Conservation (phyloP, 2,113 vertebrate species). For the Pseudopipra pipra region DNA sequence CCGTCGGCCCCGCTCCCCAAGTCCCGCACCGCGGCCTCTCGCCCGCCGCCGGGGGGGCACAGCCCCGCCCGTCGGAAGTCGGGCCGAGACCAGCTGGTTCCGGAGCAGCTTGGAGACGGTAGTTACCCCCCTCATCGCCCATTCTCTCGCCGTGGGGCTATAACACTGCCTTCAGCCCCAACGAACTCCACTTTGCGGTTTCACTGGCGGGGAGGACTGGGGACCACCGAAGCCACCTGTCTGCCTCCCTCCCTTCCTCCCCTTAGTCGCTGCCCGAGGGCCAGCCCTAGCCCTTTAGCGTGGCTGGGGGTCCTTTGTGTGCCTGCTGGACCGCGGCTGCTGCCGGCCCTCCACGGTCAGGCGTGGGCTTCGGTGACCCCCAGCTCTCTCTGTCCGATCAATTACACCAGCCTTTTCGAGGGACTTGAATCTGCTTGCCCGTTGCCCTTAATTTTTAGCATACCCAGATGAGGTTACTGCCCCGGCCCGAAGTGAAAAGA, state of each 20-base stretch:
- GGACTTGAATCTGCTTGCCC: not conserved
- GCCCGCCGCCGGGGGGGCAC: not conserved
- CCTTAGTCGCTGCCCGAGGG: not conserved
- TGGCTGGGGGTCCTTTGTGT: conserved; percentile 31
- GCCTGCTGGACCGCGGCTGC: not conserved
- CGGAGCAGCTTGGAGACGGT: not conserved
- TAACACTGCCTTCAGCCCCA: not conserved
- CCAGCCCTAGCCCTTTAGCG: not conserved
- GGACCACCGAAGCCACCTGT: not conserved
- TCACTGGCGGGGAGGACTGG: not conserved
- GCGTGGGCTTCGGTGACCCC: not conserved
- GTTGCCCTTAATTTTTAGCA: conserved; percentile 62
- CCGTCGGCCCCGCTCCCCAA: not conserved
- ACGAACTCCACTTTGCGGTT: rapidly evolving
- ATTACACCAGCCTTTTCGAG: not conserved
- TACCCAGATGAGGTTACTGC: conserved; percentile 41
- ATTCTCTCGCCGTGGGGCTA: not conserved
- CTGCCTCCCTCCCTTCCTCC: not conserved
- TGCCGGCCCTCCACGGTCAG: not conserved
- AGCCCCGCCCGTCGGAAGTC: not conserved
- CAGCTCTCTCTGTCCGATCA: not conserved
- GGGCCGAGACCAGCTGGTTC: not conserved
- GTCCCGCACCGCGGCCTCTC: not conserved
- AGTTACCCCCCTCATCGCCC: not conserved
- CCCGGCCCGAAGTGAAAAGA: conserved; percentile 50